Base-by-base conservation (phyloP, 2,797 vertebrate species). In the Pseudotriccus pelzelni region DNA sequence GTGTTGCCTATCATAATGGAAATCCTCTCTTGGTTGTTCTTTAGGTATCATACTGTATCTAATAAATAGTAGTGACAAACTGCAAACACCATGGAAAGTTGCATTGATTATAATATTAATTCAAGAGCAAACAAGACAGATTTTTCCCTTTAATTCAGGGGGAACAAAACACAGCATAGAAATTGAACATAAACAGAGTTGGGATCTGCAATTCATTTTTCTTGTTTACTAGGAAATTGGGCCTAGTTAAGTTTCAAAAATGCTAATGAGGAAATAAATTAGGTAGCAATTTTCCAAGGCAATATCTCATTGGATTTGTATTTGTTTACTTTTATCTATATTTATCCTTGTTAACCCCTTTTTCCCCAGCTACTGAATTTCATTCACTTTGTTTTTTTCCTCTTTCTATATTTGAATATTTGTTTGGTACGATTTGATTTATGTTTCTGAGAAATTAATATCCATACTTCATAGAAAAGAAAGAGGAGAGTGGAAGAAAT, bases 181-280 rank as follows among this genome's bases (percentile, higher is more conserved):
- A 94, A 94, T 88, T 95, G 67, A 93, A 94, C 90, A 94, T 88
- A 90, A 94, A 89, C 83, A 90, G 87, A 88, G 44, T 58, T 87
- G 50, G 73, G 88, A 94, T 93, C 86, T 90, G 74, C 83, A 95
- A 90, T 95, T 88, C n/a, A 90, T 95, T 95, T 95, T 94, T 88
- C 87, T 93, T 94, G 63, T 90, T 96, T 90, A 82, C 74, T 94
- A 44, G 79, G 62, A 95, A 91, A 94, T 87, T 81, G 59, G 83
- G 69, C 87, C 69, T 94, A 93, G 70, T 95, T 95, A 94, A 95
- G 28, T 94, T 95, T 94, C 74, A 95, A 95, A 97, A 94, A 95
- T 96, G 77, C 43, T 95, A 95, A 96, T 94, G n/a, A 94, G 53
- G 74, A 96, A 93, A 95, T 94, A 97, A 94, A 94, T 95, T 90